Evolutionary conservation across 2,797 vertebrate genomes (phyloP).

Genomic region (Helarctos malayanus): DNA sequence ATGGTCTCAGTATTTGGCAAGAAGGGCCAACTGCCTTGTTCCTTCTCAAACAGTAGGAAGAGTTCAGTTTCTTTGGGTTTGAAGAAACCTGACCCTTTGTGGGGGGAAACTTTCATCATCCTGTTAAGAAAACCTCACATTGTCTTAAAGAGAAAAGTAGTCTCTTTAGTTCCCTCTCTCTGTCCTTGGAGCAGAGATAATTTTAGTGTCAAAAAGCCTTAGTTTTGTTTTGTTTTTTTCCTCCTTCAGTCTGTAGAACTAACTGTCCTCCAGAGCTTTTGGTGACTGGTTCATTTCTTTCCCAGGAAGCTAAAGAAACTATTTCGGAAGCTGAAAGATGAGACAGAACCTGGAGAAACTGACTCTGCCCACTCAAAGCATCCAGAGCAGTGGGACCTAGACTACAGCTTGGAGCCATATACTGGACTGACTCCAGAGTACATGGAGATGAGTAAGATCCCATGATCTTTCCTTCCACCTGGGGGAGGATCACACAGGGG

Average conservation of each 20-base stretch:
- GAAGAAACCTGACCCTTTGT: not conserved
- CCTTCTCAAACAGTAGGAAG: slow-evolving; percentile 4
- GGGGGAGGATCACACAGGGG: not conserved
- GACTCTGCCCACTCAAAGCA: slow-evolving; percentile 89
- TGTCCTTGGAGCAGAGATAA: not conserved
- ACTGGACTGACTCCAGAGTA: slow-evolving; percentile 97
- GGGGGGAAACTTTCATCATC: not conserved
- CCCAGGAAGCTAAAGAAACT: slow-evolving; percentile 91
- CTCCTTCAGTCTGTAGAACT: not conserved
- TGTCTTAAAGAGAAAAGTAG: not conserved
- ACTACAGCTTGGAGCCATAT: slow-evolving; percentile 95
- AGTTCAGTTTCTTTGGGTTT: not conserved
- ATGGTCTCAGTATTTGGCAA: not conserved
- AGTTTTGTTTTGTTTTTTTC: not conserved
- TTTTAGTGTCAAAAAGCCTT: not conserved
- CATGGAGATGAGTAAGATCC: slow-evolving; percentile 98
- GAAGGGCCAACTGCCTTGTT: not conserved
- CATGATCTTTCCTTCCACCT: not conserved
- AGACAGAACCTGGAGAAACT: slow-evolving; percentile 88
- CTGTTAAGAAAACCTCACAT: not conserved
- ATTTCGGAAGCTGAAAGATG: slow-evolving; percentile 94
- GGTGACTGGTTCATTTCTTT: slow-evolving; percentile 65
- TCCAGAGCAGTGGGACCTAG: slow-evolving; percentile 95
- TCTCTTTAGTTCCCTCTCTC: not conserved
- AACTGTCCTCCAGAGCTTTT: not conserved